Evolutionary conservation across 1,140 invertebrate species (phyloP).

Genomic region (Venustaconcha ellipsiformis): DNA sequence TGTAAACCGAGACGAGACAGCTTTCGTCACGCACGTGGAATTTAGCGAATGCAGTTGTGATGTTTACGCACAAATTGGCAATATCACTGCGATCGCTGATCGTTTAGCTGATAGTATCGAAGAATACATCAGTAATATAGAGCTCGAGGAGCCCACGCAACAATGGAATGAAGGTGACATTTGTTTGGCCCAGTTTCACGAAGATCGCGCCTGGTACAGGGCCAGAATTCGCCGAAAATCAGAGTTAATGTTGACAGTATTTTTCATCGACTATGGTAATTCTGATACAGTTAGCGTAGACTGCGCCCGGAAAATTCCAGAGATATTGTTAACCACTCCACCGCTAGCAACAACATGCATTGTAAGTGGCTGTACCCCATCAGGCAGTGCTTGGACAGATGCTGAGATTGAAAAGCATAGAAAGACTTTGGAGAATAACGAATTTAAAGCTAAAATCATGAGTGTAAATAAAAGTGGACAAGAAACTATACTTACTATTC

Average conservation of each 20-base stretch:
- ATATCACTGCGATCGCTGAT: slow-evolving; percentile 20
- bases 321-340: slow-evolving; percentile 34
- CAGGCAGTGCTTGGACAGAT: slow-evolving; percentile 36
- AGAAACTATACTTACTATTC: slow-evolving; percentile 10
- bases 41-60: slow-evolving; percentile 21
- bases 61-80: slow-evolving; percentile 23
- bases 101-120: slow-evolving; percentile 21
- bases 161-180: slow-evolving; percentile 71
- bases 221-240: slow-evolving; percentile 73
- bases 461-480: slow-evolving; percentile 6
- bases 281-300: slow-evolving; percentile 59
- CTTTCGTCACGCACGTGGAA: slow-evolving; percentile 34
- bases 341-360: slow-evolving; percentile 48
- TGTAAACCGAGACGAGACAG: not conserved
- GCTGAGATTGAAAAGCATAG: slow-evolving; percentile 42
- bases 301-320: slow-evolving; percentile 30
- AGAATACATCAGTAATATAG: slow-evolving; percentile 22
- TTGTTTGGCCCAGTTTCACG: slow-evolving; percentile 80
- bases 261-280: slow-evolving; percentile 73
- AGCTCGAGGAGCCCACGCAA: slow-evolving; percentile 4
- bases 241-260: slow-evolving; percentile 55
- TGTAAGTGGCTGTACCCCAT: slow-evolving; percentile 33
- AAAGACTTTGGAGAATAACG: slow-evolving; percentile 30
- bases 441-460: slow-evolving; percentile 31
- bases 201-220: slow-evolving; percentile 79